Evolutionary conservation across 2,888 invertebrate genomes (phyloP).

Genomic region (Lithophane semibrunnea): DNA sequence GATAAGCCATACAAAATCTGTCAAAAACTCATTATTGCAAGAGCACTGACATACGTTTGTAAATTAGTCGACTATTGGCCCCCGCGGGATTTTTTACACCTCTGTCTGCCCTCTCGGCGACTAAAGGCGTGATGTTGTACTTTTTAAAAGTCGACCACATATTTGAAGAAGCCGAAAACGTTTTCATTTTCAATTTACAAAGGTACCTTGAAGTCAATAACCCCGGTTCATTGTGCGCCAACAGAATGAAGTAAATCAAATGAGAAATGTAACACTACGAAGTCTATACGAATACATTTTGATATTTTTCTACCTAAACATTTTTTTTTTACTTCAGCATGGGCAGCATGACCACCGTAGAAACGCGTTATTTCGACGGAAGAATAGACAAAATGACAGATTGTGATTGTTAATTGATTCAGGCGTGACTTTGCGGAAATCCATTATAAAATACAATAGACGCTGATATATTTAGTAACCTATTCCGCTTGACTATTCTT

Average conservation of each 20-base stretch:
- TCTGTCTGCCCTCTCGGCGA: neutral
- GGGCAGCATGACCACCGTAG: no score
- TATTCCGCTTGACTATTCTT: no score
- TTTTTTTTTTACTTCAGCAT: neutral
- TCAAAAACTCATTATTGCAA: no score
- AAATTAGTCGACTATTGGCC: no score
- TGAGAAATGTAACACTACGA: constrained; percentile 47
- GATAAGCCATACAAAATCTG: no score
- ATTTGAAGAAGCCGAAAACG: neutral
- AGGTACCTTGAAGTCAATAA: constrained; percentile 32
- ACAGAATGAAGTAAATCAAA: constrained; percentile 38
- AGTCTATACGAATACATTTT: neutral
- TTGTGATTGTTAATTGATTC: no score
- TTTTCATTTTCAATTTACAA: neutral
- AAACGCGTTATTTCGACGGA: no score
- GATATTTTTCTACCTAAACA: neutral
- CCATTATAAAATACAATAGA: no score
- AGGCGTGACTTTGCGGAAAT: no score
- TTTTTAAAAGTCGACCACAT: neutral
- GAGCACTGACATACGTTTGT: no score
- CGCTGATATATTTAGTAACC: no score
- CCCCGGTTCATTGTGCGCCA: constrained; percentile 8
- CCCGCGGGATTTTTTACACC: neutral
- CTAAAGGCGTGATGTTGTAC: neutral
- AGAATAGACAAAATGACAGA: no score